These are phyloP conservation scores for Orius laevigatus DNA, from an alignment of 1,140 invertebrate species.

Conservation along the genomic window DNA sequence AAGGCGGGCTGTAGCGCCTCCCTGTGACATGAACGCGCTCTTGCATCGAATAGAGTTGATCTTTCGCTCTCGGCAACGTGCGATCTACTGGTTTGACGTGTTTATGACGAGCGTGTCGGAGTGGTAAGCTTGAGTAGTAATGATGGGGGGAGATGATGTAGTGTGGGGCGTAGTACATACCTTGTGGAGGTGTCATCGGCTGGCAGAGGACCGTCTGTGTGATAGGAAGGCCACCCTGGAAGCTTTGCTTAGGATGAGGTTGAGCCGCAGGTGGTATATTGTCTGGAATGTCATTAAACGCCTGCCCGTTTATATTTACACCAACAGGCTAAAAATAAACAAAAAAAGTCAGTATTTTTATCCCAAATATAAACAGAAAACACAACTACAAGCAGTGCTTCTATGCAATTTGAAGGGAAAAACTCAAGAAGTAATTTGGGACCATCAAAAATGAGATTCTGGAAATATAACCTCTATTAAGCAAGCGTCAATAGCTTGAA, in stretches of 20 bases:
- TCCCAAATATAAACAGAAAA: background rate
- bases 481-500: too few species aligned
- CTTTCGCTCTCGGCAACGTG: constrained; percentile 9
- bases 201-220: constrained; percentile 12
- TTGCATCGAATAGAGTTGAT: constrained; percentile 4
- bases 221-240: background rate
- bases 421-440: background rate
- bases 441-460: background rate
- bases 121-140: constrained; percentile 12
- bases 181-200: constrained; percentile 6
- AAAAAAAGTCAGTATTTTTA: background rate
- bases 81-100: background rate
- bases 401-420: background rate
- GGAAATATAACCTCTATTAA: too few species aligned
- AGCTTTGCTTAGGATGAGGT: background rate
- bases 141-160: constrained; percentile 7
- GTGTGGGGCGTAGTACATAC: constrained; percentile 4
- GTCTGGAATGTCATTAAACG: constrained; percentile 1
- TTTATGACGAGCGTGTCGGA: constrained; percentile 3
- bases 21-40: background rate
- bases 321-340: constrained; percentile 3
- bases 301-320: constrained; percentile 10
- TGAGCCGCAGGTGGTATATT: constrained; percentile 3
- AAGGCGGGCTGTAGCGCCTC: background rate
- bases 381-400: background rate